Evolutionary conservation across 2,113 vertebrate species (phyloP), one percentile per base, ranked within the genome.

Genomic region (Damaliscus lunatus): DNA sequence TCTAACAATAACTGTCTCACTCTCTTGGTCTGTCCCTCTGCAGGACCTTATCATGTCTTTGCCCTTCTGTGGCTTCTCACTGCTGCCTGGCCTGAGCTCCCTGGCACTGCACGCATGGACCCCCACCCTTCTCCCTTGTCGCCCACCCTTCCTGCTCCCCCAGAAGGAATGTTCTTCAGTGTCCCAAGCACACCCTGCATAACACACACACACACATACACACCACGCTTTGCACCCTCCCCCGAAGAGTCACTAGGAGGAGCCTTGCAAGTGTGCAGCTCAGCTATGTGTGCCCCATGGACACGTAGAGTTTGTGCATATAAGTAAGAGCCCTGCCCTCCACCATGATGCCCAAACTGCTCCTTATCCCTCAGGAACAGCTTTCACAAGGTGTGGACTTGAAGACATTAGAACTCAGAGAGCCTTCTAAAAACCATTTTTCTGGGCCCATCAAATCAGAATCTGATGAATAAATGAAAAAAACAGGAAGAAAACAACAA

Each of bases 401-500:
- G 74, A 77, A 60, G 77, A 77, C 25, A 59, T 40, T 46, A 92
- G 64, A 88, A 55, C 25, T 57, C 25, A 31, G 7, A 53, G 11
- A 36, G 5, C 60, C 15, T 36, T 80, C 85, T 52, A 46, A 85
- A 91, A 95, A n/a, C 12, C 25, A 40, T 64, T 77, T 50, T 85
- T 52, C 50, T 93, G 50, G 36, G 29, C 29, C 64, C 85, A 80
- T 4, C 19, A 74, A 77, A 77, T 77, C 40, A 27, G 40, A 77
- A 77, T 77, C 71, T 21, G 23, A 77, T 43, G 40, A 88, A 57
- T 97, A 46, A 83, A 46, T 71, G 27, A 60, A 91, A 91, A 91
- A 64, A 19, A 9, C 31, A 78, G 25, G 33, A 74, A 89, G 50
- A 80, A 67, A 87, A 96, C 33, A 77, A 74, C 36, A 80, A 7